phyloP scores from a whole-genome alignment of 2,888 invertebrate species.

The Eubasilissa splendida region DNA sequence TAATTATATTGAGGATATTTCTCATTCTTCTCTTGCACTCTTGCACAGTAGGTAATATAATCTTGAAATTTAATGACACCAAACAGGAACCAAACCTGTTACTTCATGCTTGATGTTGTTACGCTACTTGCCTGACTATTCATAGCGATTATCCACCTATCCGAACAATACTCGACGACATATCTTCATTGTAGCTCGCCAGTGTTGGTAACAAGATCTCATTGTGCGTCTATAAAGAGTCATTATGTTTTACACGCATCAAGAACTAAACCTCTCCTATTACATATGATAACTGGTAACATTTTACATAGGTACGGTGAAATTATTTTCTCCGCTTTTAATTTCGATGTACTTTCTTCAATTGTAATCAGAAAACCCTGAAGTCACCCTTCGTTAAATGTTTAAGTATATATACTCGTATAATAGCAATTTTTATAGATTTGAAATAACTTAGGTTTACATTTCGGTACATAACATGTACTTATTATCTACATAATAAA shows the following conservation, averaged over 20 bases:
- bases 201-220: conserved; percentile 7
- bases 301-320: too few species aligned
- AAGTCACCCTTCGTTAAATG: too few species aligned
- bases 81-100: conserved; percentile 20
- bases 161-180: background rate
- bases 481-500: too few species aligned
- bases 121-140: conserved; percentile 1
- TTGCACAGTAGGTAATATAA: too few species aligned
- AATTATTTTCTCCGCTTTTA: too few species aligned
- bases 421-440: too few species aligned
- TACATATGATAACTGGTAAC: background rate
- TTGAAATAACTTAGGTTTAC: too few species aligned
- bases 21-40: background rate
- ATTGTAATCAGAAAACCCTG: too few species aligned
- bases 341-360: too few species aligned
- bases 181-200: background rate
- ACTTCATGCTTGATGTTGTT: background rate
- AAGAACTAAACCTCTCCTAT: background rate
- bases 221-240: background rate
- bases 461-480: too few species aligned
- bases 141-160: background rate
- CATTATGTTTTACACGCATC: background rate
- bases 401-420: too few species aligned
- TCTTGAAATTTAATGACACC: background rate
- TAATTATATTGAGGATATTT: too few species aligned